These are phyloP conservation scores for Hexactinellida sp. DNA, from an alignment of 37 sponge, comb jelly and placozoan genomes.

Conservation along the genomic window DNA sequence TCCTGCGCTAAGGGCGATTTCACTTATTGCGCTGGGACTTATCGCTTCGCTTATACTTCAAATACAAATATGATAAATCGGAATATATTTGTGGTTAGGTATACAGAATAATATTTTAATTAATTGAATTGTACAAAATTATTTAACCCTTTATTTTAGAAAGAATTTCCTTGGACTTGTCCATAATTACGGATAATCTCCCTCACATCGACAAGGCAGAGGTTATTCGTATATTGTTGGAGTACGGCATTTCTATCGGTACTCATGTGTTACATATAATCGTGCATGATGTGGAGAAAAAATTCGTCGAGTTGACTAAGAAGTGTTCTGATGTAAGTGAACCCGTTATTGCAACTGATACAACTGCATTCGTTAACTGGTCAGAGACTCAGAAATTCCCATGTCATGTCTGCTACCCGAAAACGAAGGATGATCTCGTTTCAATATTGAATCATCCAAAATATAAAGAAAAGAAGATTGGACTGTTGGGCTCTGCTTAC, in stretches of 20 bases:
- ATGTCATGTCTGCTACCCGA: not conserved
- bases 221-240: not conserved
- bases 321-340: not conserved
- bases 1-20: no score
- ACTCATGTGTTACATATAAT: not conserved
- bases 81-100: not conserved
- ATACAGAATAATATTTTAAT: not conserved
- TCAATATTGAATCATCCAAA: not conserved
- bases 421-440: not conserved
- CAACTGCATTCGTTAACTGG: not conserved
- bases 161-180: not conserved
- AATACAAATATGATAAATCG: not conserved
- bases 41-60: no score
- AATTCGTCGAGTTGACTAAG: not conserved
- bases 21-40: no score
- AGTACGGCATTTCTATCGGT: not conserved
- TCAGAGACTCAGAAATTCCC: not conserved
- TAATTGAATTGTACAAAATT: no score
- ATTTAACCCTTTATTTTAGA: not conserved
- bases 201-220: not conserved
- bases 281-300: not conserved
- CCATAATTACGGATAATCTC: not conserved
- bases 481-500: not conserved
- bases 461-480: not conserved
- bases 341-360: not conserved